Evolutionary conservation across 2,888 invertebrate species (phyloP), one percentile per base, ranked within the genome.

Genomic region (Andricus curvator): DNA sequence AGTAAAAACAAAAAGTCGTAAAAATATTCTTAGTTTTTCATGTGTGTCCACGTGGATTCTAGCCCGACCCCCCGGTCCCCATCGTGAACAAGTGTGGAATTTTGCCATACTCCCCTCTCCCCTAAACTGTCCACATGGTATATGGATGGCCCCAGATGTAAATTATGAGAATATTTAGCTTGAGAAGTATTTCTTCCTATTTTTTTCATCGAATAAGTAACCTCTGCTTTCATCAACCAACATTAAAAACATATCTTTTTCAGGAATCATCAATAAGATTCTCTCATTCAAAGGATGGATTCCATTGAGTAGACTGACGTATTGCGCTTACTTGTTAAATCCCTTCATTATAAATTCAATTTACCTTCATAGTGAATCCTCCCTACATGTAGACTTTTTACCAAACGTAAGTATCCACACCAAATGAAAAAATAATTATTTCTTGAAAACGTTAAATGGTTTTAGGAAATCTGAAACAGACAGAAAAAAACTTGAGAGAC

Each of bases 241-340:
- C 56, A 60, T 77, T 77, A 56, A 17, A 56, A 76, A 62, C 37
- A 48, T 77, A 22, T 78, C 78, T 80, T n/a, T 90, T 91, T 79
- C 85, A 94, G 94, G 93, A 77, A 86, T 93, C 6, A 79, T 93
- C 6, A 92, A 92, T 79, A 92, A 91, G 83, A 88, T 94, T 62
- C 89, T 94, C 11, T 88, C 91, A 9, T 88, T 88, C 78, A 88
- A 82, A 85, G 84, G 84, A 11, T 92, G 91, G 90, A 80, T 92
- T 33, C 93, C 93, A 22, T 78, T 95, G 5, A 95, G 95, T 86
- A 93, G 94, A 82, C 86, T 95, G 51, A 94, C 95, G 0, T 95
- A 94, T 87, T 94, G 94, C 70, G 94, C 94, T 51, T 95, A 95
- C 88, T 91, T 95, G 48, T 84, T 95, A 41, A 95, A 95, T 92